Conservation (phyloP, 2,797 vertebrate species). For the Onychomys leucogaster region DNA sequence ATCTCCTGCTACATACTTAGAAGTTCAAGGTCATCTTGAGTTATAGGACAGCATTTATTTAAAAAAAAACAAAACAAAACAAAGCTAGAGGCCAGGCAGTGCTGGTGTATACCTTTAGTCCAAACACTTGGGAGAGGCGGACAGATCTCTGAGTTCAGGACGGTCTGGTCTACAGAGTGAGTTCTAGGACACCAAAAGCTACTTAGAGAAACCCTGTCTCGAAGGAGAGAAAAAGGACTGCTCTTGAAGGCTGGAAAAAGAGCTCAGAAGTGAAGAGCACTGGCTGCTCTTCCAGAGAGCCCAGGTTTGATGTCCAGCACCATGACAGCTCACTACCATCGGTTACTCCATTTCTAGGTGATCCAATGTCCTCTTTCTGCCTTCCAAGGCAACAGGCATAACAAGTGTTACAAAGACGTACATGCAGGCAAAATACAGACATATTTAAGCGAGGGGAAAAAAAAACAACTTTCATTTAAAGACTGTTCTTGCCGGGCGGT, state of each 20-base stretch:
- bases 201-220: not conserved
- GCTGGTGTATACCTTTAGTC: not conserved
- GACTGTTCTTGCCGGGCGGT: no score
- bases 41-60: no score
- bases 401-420: not conserved
- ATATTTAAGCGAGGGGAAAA: not conserved
- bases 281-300: not conserved
- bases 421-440: not conserved
- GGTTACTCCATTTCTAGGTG: not conserved
- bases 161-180: not conserved
- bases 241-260: not conserved
- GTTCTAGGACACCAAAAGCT: not conserved
- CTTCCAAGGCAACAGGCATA: not conserved
- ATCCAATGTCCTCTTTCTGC: not conserved
- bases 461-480: not conserved
- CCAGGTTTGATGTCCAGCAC: not conserved
- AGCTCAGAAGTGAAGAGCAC: not conserved
- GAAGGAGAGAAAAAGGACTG: not conserved
- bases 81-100: not conserved
- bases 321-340: not conserved
- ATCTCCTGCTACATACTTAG: not conserved
- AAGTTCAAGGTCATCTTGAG: not conserved
- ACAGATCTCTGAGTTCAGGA: no score
- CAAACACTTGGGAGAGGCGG: not conserved
- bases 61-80: no score